Conservation (phyloP, 1,140 invertebrate species). For the Parasteatoda tepidariorum region DNA sequence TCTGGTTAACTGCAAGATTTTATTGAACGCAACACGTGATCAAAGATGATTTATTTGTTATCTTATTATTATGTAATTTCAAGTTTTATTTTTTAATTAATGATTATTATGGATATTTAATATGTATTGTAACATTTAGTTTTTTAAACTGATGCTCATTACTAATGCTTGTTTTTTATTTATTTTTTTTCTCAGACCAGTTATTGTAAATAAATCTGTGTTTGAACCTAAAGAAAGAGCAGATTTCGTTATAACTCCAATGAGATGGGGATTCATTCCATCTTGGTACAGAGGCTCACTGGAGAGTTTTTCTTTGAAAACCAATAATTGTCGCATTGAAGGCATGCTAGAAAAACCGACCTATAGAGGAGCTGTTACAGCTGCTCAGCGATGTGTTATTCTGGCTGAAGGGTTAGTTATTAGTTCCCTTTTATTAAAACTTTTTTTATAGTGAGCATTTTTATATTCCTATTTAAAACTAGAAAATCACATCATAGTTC, state of each 20-base stretch:
- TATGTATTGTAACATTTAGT: no score
- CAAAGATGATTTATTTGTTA: no score
- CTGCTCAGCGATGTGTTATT: slow-evolving; percentile 81
- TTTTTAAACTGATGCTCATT: no score
- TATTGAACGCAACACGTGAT: no score
- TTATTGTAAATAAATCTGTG: slow-evolving; percentile 15
- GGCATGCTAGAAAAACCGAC: slow-evolving; percentile 76
- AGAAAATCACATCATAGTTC: background rate
- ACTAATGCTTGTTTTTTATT: no score
- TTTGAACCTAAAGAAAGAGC: background rate
- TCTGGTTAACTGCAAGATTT: no score
- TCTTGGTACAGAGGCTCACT: slow-evolving; percentile 82
- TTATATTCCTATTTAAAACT: background rate
- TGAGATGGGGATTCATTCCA: slow-evolving; percentile 88
- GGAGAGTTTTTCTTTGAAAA: slow-evolving; percentile 77
- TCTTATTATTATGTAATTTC: no score
- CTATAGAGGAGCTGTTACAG: slow-evolving; percentile 75
- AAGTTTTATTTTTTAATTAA: no score
- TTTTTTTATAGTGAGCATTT: background rate
- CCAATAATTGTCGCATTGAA: slow-evolving; percentile 86
- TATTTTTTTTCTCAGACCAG: slow-evolving; percentile 18
- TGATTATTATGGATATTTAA: no score
- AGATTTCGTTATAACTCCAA: slow-evolving; percentile 74
- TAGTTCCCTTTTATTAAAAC: background rate
- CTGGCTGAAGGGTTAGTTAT: slow-evolving; percentile 77